phyloP scores from a whole-genome alignment of 2,113 vertebrate species.

The Burhinus bistriatus region DNA sequence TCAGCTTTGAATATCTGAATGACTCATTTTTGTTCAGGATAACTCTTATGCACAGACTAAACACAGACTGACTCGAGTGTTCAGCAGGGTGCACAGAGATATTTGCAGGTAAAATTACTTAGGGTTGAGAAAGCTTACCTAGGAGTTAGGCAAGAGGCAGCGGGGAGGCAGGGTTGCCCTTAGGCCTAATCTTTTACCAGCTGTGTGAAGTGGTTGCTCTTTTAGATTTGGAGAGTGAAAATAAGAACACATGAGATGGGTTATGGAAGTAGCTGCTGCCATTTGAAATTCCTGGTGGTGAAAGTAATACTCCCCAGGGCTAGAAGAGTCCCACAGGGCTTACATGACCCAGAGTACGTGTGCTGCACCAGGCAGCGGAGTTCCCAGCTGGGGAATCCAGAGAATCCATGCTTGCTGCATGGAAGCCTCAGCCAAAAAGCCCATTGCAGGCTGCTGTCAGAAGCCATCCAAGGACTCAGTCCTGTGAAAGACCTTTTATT shows the following conservation, averaged over 20 bases:
- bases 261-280: not conserved
- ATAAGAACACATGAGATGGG: not conserved
- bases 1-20: not conserved
- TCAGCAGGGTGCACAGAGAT: not conserved
- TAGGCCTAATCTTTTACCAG: not conserved
- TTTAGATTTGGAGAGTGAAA: not conserved
- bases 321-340: not conserved
- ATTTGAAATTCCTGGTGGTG: not conserved
- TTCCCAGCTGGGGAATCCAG: not conserved
- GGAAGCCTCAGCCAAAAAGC: not conserved
- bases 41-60: not conserved
- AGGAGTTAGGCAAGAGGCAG: not conserved
- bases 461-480: not conserved
- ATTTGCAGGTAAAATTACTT: not conserved
- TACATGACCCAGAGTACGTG: not conserved
- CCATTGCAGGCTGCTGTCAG: not conserved
- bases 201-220: not conserved
- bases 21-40: not conserved
- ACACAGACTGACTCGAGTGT: not conserved
- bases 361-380: not conserved
- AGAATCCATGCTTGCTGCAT: not conserved
- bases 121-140: not conserved
- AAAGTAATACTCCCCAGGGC: not conserved
- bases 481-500: not conserved
- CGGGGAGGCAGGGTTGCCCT: not conserved